Percentiles rank a stretch among this genome's conserved stretches.
phyloP scores from a whole-genome alignment of 2,888 invertebrate species.

The Globia sparganii region DNA sequence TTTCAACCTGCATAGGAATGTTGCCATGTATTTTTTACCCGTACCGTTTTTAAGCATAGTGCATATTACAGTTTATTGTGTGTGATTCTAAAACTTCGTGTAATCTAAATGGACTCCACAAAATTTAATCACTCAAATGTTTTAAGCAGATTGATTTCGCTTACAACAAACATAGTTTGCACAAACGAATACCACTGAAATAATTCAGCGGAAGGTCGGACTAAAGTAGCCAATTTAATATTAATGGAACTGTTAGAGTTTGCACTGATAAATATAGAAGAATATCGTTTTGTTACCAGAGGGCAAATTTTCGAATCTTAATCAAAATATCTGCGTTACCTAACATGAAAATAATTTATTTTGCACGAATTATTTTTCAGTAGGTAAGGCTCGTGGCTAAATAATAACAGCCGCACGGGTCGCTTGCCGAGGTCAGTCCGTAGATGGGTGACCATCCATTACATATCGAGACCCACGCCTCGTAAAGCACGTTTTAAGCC shows the following conservation, averaged over 20 bases:
- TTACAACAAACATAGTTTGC: conserved; percentile 13
- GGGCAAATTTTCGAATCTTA: background rate
- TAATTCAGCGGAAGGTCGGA: conserved; percentile 22
- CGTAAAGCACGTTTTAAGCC: background rate
- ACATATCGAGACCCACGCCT: background rate
- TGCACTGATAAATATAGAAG: background rate
- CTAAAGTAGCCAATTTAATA: conserved; percentile 30
- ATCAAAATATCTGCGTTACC: background rate
- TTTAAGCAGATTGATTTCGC: conserved; percentile 24
- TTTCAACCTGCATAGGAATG: too few relatives aligned
- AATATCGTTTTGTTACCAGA: background rate
- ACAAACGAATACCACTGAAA: conserved; percentile 27
- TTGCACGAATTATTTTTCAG: background rate
- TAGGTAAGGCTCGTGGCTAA: background rate
- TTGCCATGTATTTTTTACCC: background rate
- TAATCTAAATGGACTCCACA: background rate
- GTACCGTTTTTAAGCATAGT: background rate
- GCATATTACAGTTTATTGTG: too few relatives aligned
- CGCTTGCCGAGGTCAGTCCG: too few relatives aligned
- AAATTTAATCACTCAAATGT: conserved; percentile 14
- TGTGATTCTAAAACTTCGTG: background rate
- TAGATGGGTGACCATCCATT: too few relatives aligned
- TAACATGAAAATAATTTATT: background rate
- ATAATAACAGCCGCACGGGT: background rate
- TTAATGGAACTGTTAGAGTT: conserved; percentile 21